Conservation (phyloP, 2,113 vertebrate species). For the Deroptyus accipitrinus region DNA sequence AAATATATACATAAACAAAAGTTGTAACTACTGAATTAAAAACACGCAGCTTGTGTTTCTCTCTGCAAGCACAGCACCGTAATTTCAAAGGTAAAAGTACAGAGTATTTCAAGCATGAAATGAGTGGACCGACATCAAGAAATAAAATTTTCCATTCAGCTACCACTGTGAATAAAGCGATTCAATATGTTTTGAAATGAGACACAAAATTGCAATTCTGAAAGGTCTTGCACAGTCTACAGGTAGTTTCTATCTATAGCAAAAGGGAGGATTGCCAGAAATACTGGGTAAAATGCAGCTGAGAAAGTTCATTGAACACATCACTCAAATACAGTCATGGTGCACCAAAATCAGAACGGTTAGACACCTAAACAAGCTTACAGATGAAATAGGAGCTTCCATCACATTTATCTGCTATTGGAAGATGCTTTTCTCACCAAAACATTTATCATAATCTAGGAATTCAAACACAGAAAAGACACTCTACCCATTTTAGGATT, state of each 20-base stretch:
- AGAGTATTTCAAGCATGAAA: constrained; percentile 29
- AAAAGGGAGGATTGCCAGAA: background rate
- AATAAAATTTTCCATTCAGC: constrained; percentile 32
- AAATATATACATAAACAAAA: background rate
- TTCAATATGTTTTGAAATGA: constrained; percentile 20
- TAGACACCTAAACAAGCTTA: background rate
- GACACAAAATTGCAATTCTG: background rate
- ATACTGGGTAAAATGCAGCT: background rate
- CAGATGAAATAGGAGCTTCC: background rate
- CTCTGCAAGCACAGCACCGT: background rate
- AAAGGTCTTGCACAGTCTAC: background rate
- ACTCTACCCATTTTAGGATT: background rate
- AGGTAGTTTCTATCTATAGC: background rate
- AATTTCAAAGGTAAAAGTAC: constrained; percentile 12
- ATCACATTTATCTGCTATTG: background rate
- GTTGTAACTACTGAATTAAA: background rate
- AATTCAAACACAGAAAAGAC: background rate
- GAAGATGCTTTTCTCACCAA: background rate
- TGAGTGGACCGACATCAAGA: constrained; percentile 19
- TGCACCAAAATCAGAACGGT: background rate
- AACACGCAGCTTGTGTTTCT: background rate
- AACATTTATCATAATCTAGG: background rate
- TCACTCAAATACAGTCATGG: background rate
- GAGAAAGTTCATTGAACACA: background rate
- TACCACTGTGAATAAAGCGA: constrained; percentile 9